These are phyloP conservation scores for Typhlomys cinereus DNA, from an alignment of 2,113 vertebrate species.

Conservation along the genomic window DNA sequence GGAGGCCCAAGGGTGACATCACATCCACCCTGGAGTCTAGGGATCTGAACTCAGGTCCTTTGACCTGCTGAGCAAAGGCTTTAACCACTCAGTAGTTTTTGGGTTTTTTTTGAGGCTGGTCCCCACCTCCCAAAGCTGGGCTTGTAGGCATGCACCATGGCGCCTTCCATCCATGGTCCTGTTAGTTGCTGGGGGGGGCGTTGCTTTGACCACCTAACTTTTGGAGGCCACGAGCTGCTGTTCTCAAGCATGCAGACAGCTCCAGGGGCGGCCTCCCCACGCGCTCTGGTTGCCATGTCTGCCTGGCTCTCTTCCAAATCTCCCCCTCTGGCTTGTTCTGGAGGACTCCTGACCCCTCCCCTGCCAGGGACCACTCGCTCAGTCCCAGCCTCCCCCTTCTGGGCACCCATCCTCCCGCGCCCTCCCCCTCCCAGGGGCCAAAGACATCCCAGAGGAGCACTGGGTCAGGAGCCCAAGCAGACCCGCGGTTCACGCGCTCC, in stretches of 20 bases:
- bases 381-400: too few relatives aligned
- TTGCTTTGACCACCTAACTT: neutral
- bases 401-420: too few relatives aligned
- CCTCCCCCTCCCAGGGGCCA: neutral
- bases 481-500: rapidly evolving
- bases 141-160: too few relatives aligned
- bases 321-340: neutral
- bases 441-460: neutral
- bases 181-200: conserved; percentile 16
- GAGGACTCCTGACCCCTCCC: neutral
- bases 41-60: too few relatives aligned
- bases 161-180: neutral
- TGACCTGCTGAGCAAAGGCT: too few relatives aligned
- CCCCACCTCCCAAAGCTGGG: neutral
- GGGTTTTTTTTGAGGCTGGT: too few relatives aligned
- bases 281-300: rapidly evolving
- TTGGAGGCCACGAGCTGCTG: too few relatives aligned
- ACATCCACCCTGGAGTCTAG: too few relatives aligned
- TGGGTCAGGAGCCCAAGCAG: neutral
- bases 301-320: neutral
- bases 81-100: too few relatives aligned
- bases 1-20: too few relatives aligned
- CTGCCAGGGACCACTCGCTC: neutral
- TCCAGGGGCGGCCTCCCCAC: neutral
- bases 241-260: neutral